Conservation (phyloP, 2,113 vertebrate species). For the Poicephalus gulielmi region DNA sequence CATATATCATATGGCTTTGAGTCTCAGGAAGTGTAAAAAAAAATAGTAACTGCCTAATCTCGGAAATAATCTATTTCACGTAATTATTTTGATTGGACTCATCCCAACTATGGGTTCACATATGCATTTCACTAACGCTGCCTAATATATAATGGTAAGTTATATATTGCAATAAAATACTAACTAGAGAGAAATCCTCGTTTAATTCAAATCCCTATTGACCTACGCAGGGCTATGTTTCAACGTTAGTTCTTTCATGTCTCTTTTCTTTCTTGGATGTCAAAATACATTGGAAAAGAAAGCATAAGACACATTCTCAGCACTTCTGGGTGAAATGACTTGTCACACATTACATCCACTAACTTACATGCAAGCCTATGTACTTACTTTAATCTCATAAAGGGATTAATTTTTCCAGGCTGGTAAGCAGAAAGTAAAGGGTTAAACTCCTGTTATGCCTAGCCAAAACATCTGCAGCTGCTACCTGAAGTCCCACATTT, state of each 20-base stretch:
- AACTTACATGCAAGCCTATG: background rate
- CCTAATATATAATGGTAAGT: background rate
- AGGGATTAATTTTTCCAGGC: background rate
- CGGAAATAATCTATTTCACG: background rate
- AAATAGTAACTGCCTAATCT: background rate
- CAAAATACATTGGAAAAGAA: background rate
- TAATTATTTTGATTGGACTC: background rate
- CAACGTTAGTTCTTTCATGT: background rate
- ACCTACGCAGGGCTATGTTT: background rate
- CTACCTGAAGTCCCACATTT: background rate
- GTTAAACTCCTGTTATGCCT: background rate
- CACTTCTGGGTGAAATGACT: background rate
- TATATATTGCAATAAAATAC: background rate
- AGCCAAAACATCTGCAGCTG: background rate
- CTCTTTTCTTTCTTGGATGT: background rate
- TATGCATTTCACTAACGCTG: background rate
- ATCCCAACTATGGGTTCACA: background rate
- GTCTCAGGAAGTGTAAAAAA: background rate
- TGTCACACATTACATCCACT: background rate
- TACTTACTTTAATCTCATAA: background rate
- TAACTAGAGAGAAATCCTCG: background rate
- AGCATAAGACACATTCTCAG: background rate
- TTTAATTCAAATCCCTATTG: background rate
- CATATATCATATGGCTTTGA: background rate
- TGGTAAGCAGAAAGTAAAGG: background rate